Base-by-base conservation (phyloP, 2,113 vertebrate genomes). In the Saccopteryx leptura region DNA sequence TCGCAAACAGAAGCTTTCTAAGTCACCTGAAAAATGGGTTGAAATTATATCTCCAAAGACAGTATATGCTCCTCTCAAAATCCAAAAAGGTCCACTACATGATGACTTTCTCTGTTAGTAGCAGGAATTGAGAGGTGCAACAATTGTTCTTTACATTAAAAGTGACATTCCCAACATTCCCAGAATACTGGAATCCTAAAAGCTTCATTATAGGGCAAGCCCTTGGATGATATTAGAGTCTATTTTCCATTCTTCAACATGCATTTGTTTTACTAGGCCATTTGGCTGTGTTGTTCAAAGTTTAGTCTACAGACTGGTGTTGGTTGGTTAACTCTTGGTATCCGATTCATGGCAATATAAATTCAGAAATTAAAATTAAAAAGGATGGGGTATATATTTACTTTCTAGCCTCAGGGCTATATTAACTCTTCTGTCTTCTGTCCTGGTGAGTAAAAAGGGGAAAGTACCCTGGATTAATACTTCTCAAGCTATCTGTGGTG, bases 141-240 rank as follows among this genome's bases (percentile, higher is more conserved):
- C 23, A 39, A 60, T 88, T 94, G 75, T 76, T 26, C 19, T 92
- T 92, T 75, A 85, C 21, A 66, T 56, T 66, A 75, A 94, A 92
- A 50, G 6, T 31, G 11, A 74, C 31, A 23, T 46, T 90, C 9
- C 21, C 4, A 28, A 61, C 1, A 31, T 56, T 63, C 9, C 8
- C 14, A 82, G 33, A 82, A 13, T 28, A 50, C 2, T 58, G 46
- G 33, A 52, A 80, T 86, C 1, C 48, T 87, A 86, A 61, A 56
- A 56, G 79, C 18, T 56, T 69, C n/a, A 86, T 19, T 19, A 23
- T 24, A 13, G 54, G 52, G 48, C 3, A 69, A 93, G 68, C 17
- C 58, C 15, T 85, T 85, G 39, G 66, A 48, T 81, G 66, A 80
- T 24, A 18, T 50, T 28, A 65, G 58, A 46, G 19, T 61, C 72